Evolutionary conservation across 2,888 invertebrate genomes (phyloP).

Genomic region (Drosophila anceps): DNA sequence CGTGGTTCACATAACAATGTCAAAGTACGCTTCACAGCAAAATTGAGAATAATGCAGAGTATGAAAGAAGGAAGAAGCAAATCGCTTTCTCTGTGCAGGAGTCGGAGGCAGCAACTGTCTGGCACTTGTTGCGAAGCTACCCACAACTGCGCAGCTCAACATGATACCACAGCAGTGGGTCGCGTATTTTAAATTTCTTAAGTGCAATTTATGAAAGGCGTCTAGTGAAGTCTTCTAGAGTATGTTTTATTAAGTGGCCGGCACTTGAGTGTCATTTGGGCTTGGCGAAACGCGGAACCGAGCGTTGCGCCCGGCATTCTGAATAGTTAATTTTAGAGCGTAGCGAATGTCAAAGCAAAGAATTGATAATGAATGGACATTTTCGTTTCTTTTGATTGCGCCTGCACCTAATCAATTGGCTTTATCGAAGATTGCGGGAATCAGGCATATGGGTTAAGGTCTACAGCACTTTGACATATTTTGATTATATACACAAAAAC

Average conservation of each 20-base stretch:
- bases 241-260: constrained; percentile 34
- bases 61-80: not conserved
- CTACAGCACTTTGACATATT: constrained; percentile 5
- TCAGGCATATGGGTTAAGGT: constrained; percentile 17
- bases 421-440: constrained; percentile 26
- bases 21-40: constrained; percentile 14
- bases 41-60: constrained; percentile 10
- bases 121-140: constrained; percentile 5
- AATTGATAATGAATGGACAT: constrained; percentile 34
- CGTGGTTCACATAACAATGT: constrained; percentile 6
- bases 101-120: not conserved
- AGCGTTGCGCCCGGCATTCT: constrained; percentile 13
- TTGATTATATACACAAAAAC: too few species aligned
- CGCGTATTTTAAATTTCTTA: constrained; percentile 30
- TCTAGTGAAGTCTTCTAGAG: constrained; percentile 9
- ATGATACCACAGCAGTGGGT: constrained; percentile 39
- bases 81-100: not conserved
- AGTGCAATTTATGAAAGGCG: constrained; percentile 25
- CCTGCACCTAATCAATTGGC: constrained; percentile 44
- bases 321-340: not conserved
- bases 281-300: constrained; percentile 8
- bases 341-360: constrained; percentile 17
- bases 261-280: constrained; percentile 42
- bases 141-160: constrained; percentile 25
- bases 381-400: constrained; percentile 7